Percentiles rank a stretch among this genome's conserved stretches.
Conservation (phyloP, 2,888 invertebrate genomes). For the Aspidiotus rigidus region DNA sequence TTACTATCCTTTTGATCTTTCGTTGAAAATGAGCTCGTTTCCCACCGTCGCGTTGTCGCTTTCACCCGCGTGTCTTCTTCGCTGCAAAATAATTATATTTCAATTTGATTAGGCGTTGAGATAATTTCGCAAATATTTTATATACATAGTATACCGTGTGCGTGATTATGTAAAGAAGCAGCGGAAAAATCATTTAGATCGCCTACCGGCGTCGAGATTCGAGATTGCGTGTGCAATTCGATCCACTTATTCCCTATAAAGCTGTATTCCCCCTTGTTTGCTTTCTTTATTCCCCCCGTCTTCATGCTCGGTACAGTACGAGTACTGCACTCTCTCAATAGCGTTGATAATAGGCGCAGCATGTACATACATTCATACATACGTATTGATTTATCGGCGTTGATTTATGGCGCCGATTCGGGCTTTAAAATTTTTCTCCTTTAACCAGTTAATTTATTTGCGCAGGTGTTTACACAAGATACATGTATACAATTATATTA, state of each 20-base stretch:
- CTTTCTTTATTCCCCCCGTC: background rate
- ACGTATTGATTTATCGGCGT: conserved; percentile 32
- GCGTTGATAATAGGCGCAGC: background rate
- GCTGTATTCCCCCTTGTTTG: background rate
- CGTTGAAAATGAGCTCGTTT: background rate
- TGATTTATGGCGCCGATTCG: conserved; percentile 30
- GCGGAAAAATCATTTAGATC: conserved; percentile 13
- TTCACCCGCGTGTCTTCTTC: conserved; percentile 4
- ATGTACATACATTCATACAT: background rate
- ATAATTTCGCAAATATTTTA: background rate
- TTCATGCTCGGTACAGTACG: too few relatives aligned
- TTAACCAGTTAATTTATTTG: conserved; percentile 29
- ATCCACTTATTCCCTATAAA: conserved; percentile 16
- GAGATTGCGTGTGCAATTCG: conserved; percentile 28
- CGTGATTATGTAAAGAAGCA: background rate
- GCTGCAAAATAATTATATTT: background rate
- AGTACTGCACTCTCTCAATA: background rate
- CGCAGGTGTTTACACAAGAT: conserved; percentile 32
- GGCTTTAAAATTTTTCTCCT: conserved; percentile 22
- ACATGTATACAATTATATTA: conserved; percentile 23
- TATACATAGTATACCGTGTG: background rate
- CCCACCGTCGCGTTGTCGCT: background rate
- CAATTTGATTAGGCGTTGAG: background rate
- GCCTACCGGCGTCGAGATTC: conserved; percentile 16
- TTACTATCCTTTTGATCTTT: too few relatives aligned